A percentile compares a stretch with the other conserved stretches of the same genome.
Evolutionary conservation across 2,888 invertebrate species (phyloP).

Genomic region (Schizotus pectinicornis): DNA sequence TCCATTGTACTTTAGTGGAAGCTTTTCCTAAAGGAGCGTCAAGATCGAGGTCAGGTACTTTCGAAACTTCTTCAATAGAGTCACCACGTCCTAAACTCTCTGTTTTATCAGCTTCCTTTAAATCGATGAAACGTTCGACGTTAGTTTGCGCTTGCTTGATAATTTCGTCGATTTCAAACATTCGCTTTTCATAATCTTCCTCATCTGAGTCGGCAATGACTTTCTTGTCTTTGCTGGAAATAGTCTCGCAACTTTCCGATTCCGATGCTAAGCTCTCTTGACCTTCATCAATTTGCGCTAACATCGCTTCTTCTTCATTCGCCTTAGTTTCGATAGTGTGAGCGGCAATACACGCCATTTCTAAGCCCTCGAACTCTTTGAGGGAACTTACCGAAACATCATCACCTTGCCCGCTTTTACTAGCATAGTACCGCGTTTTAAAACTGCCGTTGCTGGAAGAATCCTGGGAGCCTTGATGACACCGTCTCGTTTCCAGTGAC

Average conservation of each 20-base stretch:
- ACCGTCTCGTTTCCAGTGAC: conserved; percentile 76
- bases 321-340: conserved; percentile 82
- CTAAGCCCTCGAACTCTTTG: conserved; percentile 91
- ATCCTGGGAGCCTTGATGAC: conserved; percentile 78
- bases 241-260: conserved; percentile 66
- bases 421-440: conserved; percentile 72
- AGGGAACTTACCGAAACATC: conserved; percentile 86
- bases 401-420: conserved; percentile 80
- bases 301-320: conserved; percentile 82
- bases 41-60: conserved; percentile 62
- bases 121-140: conserved; percentile 67
- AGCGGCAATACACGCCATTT: conserved; percentile 85
- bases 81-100: conserved; percentile 62
- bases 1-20: conserved; percentile 57
- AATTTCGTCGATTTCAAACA: conserved; percentile 73
- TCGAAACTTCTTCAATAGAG: conserved; percentile 62
- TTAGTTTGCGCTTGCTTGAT: conserved; percentile 71
- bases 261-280: conserved; percentile 63
- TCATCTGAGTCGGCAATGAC: conserved; percentile 63
- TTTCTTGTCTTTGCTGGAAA: conserved; percentile 68
- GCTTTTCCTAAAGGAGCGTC: conserved; percentile 56
- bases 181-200: conserved; percentile 69
- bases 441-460: conserved; percentile 83
- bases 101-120: conserved; percentile 65
- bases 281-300: conserved; percentile 64